Conservation (phyloP, 2,113 vertebrate species). For the Gallinago undulata region DNA sequence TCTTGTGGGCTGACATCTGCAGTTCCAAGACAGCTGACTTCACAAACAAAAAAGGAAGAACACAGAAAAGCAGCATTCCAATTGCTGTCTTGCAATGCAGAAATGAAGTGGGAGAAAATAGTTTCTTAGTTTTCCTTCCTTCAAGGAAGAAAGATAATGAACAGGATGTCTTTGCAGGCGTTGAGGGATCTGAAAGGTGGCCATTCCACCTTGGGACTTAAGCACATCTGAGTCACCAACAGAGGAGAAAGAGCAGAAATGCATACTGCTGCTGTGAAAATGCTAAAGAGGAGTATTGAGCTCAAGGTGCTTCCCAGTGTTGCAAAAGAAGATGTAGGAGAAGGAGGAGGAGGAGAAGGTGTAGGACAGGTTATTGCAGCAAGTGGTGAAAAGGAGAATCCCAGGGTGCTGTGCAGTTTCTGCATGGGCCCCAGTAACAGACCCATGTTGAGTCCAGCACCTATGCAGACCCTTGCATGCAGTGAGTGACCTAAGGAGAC, state of each 20-base stretch:
- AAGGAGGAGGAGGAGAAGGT: background rate
- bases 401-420: background rate
- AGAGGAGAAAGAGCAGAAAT: background rate
- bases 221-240: background rate
- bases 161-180: background rate
- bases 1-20: background rate
- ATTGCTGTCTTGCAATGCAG: background rate
- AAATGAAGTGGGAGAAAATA: background rate
- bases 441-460: fast-evolving
- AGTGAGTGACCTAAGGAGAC: background rate
- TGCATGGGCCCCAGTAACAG: background rate
- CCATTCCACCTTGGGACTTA: background rate
- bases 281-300: background rate
- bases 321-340: background rate
- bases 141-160: background rate
- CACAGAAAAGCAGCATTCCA: background rate
- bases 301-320: background rate
- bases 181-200: background rate
- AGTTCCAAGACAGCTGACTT: background rate
- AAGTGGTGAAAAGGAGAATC: background rate
- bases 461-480: background rate
- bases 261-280: background rate
- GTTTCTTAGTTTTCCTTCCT: background rate
- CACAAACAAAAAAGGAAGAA: background rate
- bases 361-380: background rate